A percentile compares a stretch with the other conserved stretches of the same genome.
Conservation (phyloP, 2,113 vertebrate species). For the Mus spicilegus region DNA sequence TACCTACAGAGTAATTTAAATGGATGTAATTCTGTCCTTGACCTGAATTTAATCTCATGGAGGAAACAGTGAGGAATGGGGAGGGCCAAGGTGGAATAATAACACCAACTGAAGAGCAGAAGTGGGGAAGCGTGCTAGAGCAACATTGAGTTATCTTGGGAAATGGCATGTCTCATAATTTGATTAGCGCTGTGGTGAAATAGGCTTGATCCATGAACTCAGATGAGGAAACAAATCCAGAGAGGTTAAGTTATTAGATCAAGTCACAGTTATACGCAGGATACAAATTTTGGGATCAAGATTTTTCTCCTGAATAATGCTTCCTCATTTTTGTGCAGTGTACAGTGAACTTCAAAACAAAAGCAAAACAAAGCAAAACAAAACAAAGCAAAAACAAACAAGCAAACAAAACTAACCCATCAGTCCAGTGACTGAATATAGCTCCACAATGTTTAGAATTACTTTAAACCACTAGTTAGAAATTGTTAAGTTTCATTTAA, state of each 20-base stretch:
- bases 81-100: background rate
- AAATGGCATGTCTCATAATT: background rate
- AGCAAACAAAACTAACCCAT: background rate
- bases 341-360: background rate
- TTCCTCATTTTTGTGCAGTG: background rate
- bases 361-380: background rate
- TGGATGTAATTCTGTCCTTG: background rate
- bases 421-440: background rate
- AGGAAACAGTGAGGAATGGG: background rate
- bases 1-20: background rate
- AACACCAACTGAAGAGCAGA: background rate
- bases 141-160: background rate
- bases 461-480: background rate
- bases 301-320: background rate
- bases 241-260: background rate
- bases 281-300: background rate
- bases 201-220: background rate
- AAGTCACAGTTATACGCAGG: background rate
- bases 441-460: background rate
- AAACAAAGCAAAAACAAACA: background rate
- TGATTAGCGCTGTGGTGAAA: background rate
- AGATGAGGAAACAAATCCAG: background rate
- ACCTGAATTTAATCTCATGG: background rate
- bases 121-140: background rate
- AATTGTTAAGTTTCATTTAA: background rate